phyloP scores from a whole-genome alignment of 2,113 vertebrate genomes.

The Xiphophorus maculatus region DNA sequence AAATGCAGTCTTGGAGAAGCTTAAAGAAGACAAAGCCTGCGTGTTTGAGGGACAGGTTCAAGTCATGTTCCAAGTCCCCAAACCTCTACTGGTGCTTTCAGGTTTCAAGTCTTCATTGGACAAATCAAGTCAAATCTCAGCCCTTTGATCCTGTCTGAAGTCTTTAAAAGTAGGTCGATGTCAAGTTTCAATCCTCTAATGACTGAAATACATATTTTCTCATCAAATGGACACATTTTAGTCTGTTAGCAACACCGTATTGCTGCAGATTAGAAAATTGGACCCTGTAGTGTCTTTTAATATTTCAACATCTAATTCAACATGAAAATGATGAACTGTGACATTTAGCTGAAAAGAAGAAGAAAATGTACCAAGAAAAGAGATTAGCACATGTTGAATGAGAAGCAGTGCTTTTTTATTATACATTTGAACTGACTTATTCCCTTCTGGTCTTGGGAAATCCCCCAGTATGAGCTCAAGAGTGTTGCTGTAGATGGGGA shows the following conservation, averaged over 20 bases:
- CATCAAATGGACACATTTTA: neutral
- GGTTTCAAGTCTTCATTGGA: too few species aligned
- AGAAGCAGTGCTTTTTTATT: neutral
- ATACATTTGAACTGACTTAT: neutral
- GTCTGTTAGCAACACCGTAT: neutral
- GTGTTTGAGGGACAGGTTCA: too few species aligned
- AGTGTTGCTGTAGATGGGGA: neutral
- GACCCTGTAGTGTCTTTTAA: neutral
- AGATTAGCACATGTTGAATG: neutral
- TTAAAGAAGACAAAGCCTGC: too few species aligned
- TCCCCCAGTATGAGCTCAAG: neutral
- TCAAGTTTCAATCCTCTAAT: neutral
- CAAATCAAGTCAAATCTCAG: too few species aligned
- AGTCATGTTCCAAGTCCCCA: neutral
- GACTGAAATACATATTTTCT: neutral
- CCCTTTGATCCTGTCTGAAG: too few species aligned
- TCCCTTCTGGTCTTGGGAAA: neutral
- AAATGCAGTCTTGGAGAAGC: too few species aligned
- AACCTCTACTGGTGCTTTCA: too few species aligned
- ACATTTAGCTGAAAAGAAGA: neutral
- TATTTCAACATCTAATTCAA: too few species aligned
- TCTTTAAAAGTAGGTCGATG: too few species aligned
- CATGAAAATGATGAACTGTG: neutral
- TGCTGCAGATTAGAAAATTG: neutral
- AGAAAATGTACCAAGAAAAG: neutral